Evolutionary conservation across 2,113 vertebrate species (phyloP), one percentile per base, ranked within the genome.

Genomic region (Plecotus auritus): DNA sequence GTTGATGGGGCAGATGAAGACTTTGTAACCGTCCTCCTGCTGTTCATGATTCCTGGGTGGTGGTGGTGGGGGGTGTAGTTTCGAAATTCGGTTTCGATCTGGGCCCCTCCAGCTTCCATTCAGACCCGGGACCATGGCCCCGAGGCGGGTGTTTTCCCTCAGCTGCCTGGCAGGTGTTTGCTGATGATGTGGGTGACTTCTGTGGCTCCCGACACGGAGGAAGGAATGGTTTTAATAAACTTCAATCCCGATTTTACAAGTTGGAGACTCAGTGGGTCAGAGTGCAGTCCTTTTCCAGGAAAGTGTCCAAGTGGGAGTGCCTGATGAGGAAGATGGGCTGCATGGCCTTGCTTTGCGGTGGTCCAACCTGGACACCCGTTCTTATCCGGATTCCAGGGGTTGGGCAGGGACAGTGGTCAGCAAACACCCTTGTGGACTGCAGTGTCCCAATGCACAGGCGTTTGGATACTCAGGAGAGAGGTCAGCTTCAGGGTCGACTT

Each of bases 41-140:
- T 99, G 99, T 96, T 98, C 99, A 42, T 95, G 18, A 99, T 99
- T 0, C 99, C 99, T 54, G 69, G 35, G 70, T 99, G 99, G 69
- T n/a, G n/a, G n/a, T n/a, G n/a, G n/a, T 54, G 69, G 35, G 70
- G 37, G 40, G 92, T 99, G 98, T 99, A 99, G 97, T 99, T 99
- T 45, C 99, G 98, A 94, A 99, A 99, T 20, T 99, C 99, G 3
- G 99, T 99, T 97, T 99, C 99, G 2, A 99, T 99, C 47, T 99
- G 99, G 32, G 99, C 99, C 35, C 99, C 99, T 99, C 99, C 2
- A 18, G 99, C 94, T 99, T 99, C 99, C 99, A 0, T 99, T 98
- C 56, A 61, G 56, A 28, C 23, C 23, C 23, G 1, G 56, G 23
- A 61, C 16, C 99, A 99, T 98, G 0, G 99, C 99, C 94, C 99